Conservation (phyloP, 2,797 vertebrate species). For the Thalassophryne amazonica region DNA sequence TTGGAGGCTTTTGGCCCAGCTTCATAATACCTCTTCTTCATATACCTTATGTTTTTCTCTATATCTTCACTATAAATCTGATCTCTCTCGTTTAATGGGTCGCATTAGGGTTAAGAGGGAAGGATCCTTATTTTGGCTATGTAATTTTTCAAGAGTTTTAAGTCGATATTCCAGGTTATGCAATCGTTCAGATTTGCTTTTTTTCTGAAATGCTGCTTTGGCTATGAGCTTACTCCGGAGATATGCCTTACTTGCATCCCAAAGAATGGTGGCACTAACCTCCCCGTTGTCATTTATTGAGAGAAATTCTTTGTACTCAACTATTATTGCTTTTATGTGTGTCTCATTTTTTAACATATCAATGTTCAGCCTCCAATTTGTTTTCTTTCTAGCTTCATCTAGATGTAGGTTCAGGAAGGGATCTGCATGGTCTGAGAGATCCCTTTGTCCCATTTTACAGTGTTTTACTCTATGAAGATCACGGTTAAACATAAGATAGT, state of each 20-base stretch:
- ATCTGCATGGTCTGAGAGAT: not conserved
- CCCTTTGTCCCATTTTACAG: not conserved
- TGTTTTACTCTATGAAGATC: not conserved
- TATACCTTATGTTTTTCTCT: not conserved
- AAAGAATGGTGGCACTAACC: not conserved
- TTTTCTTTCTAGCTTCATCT: not conserved
- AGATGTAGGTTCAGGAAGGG: not conserved
- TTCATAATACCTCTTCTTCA: conserved; percentile 2
- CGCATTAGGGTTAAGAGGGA: not conserved
- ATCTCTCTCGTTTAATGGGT: not conserved
- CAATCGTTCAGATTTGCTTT: not conserved
- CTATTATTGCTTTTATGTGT: not conserved
- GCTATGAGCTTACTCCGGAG: not conserved
- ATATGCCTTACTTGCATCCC: not conserved
- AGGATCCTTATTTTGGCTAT: not conserved
- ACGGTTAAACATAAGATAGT: not conserved
- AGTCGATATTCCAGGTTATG: not conserved
- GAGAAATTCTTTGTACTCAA: not conserved
- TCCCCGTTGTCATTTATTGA: not conserved
- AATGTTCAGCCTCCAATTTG: not conserved
- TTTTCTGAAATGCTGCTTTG: not conserved
- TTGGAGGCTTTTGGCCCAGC: not conserved
- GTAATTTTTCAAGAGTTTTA: not conserved
- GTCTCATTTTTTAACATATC: not conserved
- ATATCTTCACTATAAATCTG: not conserved